A percentile compares a stretch with the other conserved stretches of the same genome.
phyloP scores from a whole-genome alignment of 1,140 invertebrate genomes.

The Micrasema minimum region DNA sequence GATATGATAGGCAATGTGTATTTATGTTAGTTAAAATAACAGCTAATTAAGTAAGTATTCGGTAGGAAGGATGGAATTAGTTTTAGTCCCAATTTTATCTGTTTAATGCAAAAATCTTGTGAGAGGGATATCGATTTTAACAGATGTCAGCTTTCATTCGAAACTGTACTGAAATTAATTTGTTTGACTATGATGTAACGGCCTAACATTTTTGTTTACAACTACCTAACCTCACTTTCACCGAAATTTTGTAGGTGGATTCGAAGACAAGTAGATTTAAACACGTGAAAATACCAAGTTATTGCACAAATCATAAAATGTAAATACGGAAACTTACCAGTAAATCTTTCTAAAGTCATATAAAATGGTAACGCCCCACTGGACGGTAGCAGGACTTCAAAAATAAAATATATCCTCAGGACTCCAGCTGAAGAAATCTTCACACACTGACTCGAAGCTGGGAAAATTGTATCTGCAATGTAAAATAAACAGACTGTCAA shows the following conservation, averaged over 20 bases:
- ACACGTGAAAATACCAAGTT: neutral
- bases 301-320: neutral
- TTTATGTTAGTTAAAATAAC: too few species aligned
- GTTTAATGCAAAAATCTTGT: too few species aligned
- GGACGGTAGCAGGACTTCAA: slow-evolving; percentile 71
- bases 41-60: too few species aligned
- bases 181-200: too few species aligned
- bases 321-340: slow-evolving; percentile 69
- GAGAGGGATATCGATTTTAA: too few species aligned
- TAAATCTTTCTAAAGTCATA: slow-evolving; percentile 84
- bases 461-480: slow-evolving; percentile 62
- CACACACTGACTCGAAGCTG: slow-evolving; percentile 55
- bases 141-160: too few species aligned
- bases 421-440: slow-evolving; percentile 60
- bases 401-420: slow-evolving; percentile 64
- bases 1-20: too few species aligned
- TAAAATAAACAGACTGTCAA: too few species aligned
- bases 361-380: slow-evolving; percentile 85
- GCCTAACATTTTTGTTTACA: too few species aligned
- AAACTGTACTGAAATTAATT: too few species aligned
- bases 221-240: slow-evolving; percentile 20
- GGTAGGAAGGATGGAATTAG: too few species aligned
- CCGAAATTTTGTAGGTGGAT: neutral
- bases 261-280: neutral
- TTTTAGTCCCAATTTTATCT: too few species aligned